phyloP scores from a whole-genome alignment of 2,113 vertebrate genomes.

The Pelecanoides urinatrix region DNA sequence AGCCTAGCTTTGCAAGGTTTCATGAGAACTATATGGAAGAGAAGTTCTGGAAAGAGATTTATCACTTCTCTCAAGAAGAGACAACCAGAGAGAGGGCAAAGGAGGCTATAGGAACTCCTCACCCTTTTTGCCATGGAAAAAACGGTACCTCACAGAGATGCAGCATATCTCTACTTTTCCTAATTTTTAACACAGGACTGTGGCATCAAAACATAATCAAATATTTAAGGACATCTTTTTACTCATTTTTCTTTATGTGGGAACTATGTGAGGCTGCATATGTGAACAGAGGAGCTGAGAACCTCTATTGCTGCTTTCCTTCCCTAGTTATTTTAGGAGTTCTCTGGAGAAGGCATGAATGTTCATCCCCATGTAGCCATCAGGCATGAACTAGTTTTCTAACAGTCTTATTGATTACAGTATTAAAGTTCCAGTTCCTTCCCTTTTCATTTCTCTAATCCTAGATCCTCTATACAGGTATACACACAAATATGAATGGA shows the following conservation, averaged over 20 bases:
- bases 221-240: not conserved
- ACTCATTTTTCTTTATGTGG: not conserved
- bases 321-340: not conserved
- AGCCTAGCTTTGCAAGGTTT: not conserved
- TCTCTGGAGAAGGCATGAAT: not conserved
- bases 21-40: not conserved
- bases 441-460: not conserved
- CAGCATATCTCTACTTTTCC: not conserved
- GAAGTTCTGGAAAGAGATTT: not conserved
- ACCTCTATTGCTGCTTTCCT: not conserved
- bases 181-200: not conserved
- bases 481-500: not conserved
- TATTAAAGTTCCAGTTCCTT: not conserved
- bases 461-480: not conserved
- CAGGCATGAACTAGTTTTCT: not conserved
- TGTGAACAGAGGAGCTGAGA: not conserved
- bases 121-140: not conserved
- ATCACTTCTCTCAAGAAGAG: not conserved
- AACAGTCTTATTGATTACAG: not conserved
- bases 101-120: not conserved
- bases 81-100: not conserved
- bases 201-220: not conserved
- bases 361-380: not conserved
- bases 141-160: not conserved
- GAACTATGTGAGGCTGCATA: not conserved